Evolutionary conservation across 2,888 invertebrate species (phyloP), one percentile per base, ranked within the genome.

Genomic region (Lottia scabra): DNA sequence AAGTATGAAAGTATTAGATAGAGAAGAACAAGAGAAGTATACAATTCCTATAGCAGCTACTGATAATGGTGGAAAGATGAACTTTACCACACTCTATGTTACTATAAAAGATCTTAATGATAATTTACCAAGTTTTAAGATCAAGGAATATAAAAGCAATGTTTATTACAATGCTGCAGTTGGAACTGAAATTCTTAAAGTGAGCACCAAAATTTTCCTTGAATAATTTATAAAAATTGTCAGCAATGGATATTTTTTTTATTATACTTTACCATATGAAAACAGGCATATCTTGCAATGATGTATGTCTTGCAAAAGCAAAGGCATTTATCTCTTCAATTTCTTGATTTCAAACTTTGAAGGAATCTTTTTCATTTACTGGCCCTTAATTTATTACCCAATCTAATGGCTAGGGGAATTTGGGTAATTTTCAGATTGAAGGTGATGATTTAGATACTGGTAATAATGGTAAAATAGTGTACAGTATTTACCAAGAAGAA

Each of bases 381-480:
- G 38, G 38, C 5, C 38, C 30, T 38, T 10, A 38, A 38, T 38
- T 38, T 8, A 10, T 38, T 8, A 5, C n/a, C 38, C 38, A 38
- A 30, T 30, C 30, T 30, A 30, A 30, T 30, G 30, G 5, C 30
- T 30, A 5, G 2, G 2, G 5, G 8, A 1, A 38, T 38, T 38
- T 38, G 1, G 2, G 30, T 1, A 8, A 10, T 38, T 38, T 71
- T 0, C 79, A 92, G 92, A 90, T 93, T 2, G 92, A 92, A 85
- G 96, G 96, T 38, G 88, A 90, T n/a, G 97, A 97, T 90, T 89
- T 91, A 1, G 97, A 97, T 91, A 93, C 94, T 82, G 94, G 93
- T 78, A 91, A 92, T 72, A 92, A 94, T 83, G 93, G 94, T 13
- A 92, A 92, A 75, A 91, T 97, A 67, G 91, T 92, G 77, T 97